A percentile compares a stretch with the other conserved stretches of the same genome.
phyloP scores from a whole-genome alignment of 2,797 vertebrate species.

The Cirrhinus mrigala region DNA sequence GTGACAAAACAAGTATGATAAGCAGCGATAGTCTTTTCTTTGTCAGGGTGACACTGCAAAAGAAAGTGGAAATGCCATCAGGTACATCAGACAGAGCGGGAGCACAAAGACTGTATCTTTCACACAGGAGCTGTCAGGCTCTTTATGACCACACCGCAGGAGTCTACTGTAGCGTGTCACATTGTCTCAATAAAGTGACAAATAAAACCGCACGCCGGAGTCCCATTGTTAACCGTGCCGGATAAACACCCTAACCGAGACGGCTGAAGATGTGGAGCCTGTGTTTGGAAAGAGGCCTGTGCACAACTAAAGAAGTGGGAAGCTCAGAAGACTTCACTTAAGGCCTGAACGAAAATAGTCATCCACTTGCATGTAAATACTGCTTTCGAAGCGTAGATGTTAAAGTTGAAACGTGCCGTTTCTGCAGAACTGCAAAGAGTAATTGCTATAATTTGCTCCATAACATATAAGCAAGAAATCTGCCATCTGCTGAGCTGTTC shows the following conservation, averaged over 20 bases:
- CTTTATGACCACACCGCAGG: slow-evolving; percentile 71
- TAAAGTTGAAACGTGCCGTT: background rate
- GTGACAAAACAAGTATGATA: slow-evolving; percentile 52
- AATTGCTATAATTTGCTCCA: background rate
- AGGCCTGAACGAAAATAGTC: background rate
- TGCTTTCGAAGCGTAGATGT: background rate
- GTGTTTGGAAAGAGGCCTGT: slow-evolving; percentile 2
- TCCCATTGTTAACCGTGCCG: slow-evolving; percentile 73
- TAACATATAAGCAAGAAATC: background rate
- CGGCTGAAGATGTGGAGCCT: slow-evolving; percentile 37
- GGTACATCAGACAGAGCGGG: slow-evolving; percentile 60
- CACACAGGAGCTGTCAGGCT: slow-evolving; percentile 66
- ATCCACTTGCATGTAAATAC: background rate
- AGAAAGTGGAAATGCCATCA: slow-evolving; percentile 67
- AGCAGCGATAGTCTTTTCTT: slow-evolving; percentile 61
- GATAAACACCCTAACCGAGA: slow-evolving; percentile 71
- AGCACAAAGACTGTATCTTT: slow-evolving; percentile 60
- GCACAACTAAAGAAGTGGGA: background rate
- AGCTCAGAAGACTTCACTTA: background rate
- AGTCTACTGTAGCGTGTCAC: slow-evolving; percentile 74
- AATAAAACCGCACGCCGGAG: slow-evolving; percentile 79
- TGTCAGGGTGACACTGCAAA: slow-evolving; percentile 67
- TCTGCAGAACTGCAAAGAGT: background rate
- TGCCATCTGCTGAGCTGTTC: background rate
- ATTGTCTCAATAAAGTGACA: slow-evolving; percentile 84